Evolutionary conservation across 2,113 vertebrate genomes (phyloP).

Genomic region (Leuciscus idus): DNA sequence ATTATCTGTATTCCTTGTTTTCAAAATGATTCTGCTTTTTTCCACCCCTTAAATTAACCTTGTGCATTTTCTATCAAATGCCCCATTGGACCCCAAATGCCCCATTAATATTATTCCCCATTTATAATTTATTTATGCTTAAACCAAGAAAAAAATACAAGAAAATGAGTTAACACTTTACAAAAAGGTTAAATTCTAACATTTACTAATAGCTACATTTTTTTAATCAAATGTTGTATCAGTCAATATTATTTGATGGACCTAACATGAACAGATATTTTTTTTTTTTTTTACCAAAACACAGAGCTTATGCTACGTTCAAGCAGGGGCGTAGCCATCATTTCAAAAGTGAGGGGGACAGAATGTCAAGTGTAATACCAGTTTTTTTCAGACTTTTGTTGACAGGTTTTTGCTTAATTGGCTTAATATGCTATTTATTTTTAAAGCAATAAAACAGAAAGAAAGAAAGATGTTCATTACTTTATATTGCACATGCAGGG

Average conservation of each 20-base stretch:
- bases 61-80: background rate
- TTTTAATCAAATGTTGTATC: background rate
- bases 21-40: background rate
- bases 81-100: background rate
- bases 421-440: too few species aligned
- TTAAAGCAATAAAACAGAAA: too few species aligned
- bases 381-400: too few species aligned
- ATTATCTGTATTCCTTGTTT: background rate
- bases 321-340: too few species aligned
- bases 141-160: background rate
- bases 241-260: background rate
- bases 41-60: background rate
- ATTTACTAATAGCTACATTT: background rate
- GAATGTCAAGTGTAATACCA: too few species aligned
- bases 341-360: too few species aligned
- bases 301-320: too few species aligned
- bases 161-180: background rate
- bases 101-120: background rate
- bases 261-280: too few species aligned
- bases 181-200: background rate
- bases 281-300: too few species aligned
- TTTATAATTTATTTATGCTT: background rate
- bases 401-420: too few species aligned
- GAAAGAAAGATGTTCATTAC: too few species aligned
- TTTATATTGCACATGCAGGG: too few species aligned